Percentiles rank a stretch among this genome's conserved stretches.
These are phyloP conservation scores for Mesorhabditis spiculigera DNA, from an alignment of 2,888 invertebrate species.

Conservation along the genomic window DNA sequence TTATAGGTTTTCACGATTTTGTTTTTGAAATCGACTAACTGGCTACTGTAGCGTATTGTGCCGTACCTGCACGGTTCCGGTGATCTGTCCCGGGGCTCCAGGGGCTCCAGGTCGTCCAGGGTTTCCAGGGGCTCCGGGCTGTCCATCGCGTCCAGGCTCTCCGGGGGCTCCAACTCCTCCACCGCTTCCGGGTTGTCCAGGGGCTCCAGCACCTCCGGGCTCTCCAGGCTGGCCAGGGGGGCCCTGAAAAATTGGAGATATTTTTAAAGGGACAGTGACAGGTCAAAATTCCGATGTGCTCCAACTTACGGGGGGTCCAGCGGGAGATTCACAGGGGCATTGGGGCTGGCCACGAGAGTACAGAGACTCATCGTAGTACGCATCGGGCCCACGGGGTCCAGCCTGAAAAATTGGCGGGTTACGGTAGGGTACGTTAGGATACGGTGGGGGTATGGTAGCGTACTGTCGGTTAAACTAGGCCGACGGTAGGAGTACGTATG, in stretches of 20 bases:
- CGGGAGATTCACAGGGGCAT: conserved; percentile 50
- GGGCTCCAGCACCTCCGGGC: conserved; percentile 28
- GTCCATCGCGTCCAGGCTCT: conserved; percentile 29
- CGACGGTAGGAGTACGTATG: too few species aligned
- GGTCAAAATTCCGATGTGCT: conserved; percentile 38
- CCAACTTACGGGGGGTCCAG: conserved; percentile 23
- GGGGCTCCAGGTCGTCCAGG: conserved; percentile 35
- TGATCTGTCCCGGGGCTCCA: conserved; percentile 16
- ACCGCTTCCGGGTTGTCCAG: conserved; percentile 30
- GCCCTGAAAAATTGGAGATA: conserved; percentile 13
- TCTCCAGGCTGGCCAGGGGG: conserved; percentile 31
- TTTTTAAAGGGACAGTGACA: too few species aligned
- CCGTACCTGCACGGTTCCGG: neutral
- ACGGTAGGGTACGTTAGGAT: too few species aligned
- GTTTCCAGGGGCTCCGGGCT: conserved; percentile 33
- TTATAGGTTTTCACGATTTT: too few species aligned
- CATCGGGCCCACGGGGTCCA: conserved; percentile 42
- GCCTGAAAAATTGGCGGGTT: too few species aligned
- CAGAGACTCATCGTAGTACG: conserved; percentile 36
- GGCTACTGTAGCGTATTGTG: too few species aligned
- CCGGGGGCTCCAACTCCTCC: conserved; percentile 38
- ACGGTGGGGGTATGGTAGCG: too few species aligned
- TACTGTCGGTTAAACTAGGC: too few species aligned
- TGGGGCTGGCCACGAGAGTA: conserved; percentile 38
- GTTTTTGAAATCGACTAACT: too few species aligned